Base-by-base conservation (phyloP, 2,113 vertebrate genomes). In the Chaetodon auriga region DNA sequence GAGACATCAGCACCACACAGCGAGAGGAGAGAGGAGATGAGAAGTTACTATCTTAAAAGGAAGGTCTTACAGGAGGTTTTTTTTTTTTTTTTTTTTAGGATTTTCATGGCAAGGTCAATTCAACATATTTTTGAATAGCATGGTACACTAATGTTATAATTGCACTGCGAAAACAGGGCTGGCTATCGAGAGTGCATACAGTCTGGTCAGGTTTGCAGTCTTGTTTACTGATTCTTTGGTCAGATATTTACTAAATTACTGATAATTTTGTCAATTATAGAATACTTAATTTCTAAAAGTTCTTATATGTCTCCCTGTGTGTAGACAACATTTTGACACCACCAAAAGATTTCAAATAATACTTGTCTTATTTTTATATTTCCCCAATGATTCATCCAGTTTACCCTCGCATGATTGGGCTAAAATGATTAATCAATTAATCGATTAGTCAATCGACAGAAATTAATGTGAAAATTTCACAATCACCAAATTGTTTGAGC, bases 1-100 rank as follows among this genome's bases (percentile, higher is more conserved):
- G 81, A 84, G 79, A 89, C 75, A 83, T 91, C 89, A 90, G 80
- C 63, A 61, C 88, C 89, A 89, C 91, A 91, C 89, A 81, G 64
- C 60, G 78, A 93, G 89, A 70, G 48, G 54, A 63, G 36, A 75
- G 46, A 51, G 5, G 45, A 82, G 76, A 66, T 62, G 61, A 82
- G 61, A 82, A 61, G 81, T 30, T 25, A 74, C 49, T 74, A 49
- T 49, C 15, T 30, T 13, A 18, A 77, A 30, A 43, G n/a, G 49
- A 89, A 57, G 75, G 49, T 65, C 43, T 38, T 35, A 36, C 4
- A 36, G 6, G 23, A 68, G 43, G 61, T 45, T 6, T 15, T 73
- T 64, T 45, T 6, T 15, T 73, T 80, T 86, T 83, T 80, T 86
- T 83, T 78, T 55, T 76, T 78, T 57, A 49, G 15, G 30, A 46